A percentile compares a stretch with the other conserved stretches of the same genome.
Conservation (phyloP, 23 tunicate species). For the Styela plicata region DNA sequence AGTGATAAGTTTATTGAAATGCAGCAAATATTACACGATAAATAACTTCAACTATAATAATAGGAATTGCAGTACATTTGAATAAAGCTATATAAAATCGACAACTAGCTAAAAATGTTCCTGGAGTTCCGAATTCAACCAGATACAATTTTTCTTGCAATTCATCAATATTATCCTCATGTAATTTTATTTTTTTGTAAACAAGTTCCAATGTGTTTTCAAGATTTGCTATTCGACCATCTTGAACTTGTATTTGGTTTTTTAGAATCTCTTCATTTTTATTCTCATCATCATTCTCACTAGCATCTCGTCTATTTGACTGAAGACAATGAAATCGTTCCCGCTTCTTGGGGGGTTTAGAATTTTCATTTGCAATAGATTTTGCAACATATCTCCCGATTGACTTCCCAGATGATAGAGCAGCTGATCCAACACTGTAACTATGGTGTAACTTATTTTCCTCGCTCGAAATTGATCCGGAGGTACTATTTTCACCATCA, state of each 20-base stretch:
- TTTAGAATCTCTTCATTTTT: not conserved
- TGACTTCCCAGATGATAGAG: not conserved
- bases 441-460: not conserved
- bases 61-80: constrained; percentile 58
- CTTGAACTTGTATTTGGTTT: not conserved
- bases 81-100: constrained; percentile 55
- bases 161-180: constrained; percentile 90
- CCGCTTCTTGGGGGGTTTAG: not conserved
- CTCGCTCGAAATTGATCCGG: not conserved
- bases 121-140: constrained; percentile 76
- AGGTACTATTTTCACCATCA: not conserved
- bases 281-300: not conserved
- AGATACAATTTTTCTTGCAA: constrained; percentile 74
- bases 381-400: not conserved
- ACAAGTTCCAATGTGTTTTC: constrained; percentile 53
- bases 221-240: constrained; percentile 22
- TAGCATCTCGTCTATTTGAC: not conserved
- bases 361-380: not conserved
- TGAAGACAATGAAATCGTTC: not conserved
- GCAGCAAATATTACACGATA: constrained; percentile 19
- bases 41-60: constrained; percentile 53
- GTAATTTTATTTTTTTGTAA: constrained; percentile 54
- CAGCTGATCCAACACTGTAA: not conserved
- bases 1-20: constrained; percentile 1
- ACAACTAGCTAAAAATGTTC: constrained; percentile 44